Conservation (phyloP, 2,797 vertebrate genomes). For the Eidolon dupreanum region DNA sequence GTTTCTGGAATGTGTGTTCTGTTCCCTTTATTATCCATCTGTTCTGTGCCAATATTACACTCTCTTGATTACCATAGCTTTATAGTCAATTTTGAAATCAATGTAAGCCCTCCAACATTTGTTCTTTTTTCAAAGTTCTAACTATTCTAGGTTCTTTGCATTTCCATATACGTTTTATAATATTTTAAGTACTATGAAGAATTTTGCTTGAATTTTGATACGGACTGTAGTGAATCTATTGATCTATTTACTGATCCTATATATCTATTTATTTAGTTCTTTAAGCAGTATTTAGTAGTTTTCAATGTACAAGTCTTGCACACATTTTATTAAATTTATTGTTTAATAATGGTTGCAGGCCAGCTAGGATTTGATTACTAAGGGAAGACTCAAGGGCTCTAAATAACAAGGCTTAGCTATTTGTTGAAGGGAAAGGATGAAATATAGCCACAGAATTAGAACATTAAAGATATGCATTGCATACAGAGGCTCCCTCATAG, state of each 20-base stretch:
- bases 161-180: not conserved
- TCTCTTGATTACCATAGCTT: not conserved
- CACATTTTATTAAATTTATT: conserved; percentile 1
- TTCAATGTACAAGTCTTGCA: not conserved
- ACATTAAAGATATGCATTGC: not conserved
- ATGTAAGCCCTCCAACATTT: not conserved
- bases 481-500: not conserved
- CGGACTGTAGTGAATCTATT: not conserved
- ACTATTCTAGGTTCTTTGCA: not conserved
- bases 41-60: not conserved
- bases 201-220: not conserved
- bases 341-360: not conserved
- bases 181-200: not conserved
- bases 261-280: not conserved
- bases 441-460: not conserved
- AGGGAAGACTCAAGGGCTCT: not conserved
- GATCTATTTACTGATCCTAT: not conserved
- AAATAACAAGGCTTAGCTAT: not conserved
- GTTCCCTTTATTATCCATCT: not conserved
- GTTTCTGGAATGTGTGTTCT: not conserved
- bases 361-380: not conserved
- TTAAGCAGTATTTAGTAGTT: not conserved
- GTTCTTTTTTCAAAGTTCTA: not conserved
- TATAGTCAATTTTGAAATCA: not conserved
- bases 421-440: not conserved